phyloP scores from a whole-genome alignment of 2,797 vertebrate species.

The Eutrigla gurnardus region DNA sequence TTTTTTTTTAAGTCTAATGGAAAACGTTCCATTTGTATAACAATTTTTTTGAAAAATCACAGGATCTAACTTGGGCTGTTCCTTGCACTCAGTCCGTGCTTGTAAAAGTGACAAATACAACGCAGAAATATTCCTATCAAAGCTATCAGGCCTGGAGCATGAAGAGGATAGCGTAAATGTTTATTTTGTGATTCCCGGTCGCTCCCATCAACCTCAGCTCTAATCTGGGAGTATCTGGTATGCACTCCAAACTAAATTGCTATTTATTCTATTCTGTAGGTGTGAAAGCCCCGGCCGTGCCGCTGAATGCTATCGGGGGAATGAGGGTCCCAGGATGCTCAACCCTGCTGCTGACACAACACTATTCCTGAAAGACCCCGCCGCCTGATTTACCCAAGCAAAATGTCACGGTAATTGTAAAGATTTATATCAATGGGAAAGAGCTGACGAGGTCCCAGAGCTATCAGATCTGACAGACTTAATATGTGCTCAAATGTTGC shows the following conservation, averaged over 20 bases:
- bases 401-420: constrained; percentile 85
- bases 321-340: constrained; percentile 79
- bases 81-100: constrained; percentile 52
- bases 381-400: constrained; percentile 81
- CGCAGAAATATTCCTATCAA: constrained; percentile 67
- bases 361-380: constrained; percentile 79
- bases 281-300: constrained; percentile 71
- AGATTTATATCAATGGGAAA: constrained; percentile 87
- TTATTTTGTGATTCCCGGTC: constrained; percentile 76
- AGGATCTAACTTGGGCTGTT: constrained; percentile 50
- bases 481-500: constrained; percentile 81
- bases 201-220: constrained; percentile 74
- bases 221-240: constrained; percentile 81
- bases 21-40: constrained; percentile 44
- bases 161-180: constrained; percentile 71
- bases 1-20: constrained; percentile 37
- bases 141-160: constrained; percentile 61
- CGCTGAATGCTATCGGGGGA: constrained; percentile 78
- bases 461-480: constrained; percentile 85
- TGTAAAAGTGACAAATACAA: constrained; percentile 69
- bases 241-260: constrained; percentile 81
- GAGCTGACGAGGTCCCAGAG: constrained; percentile 81
- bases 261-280: constrained; percentile 82
- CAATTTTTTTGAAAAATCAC: constrained; percentile 13
- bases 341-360: constrained; percentile 79